phyloP scores from a whole-genome alignment of 2,888 invertebrate genomes.

The Dermolepida albohirtum region DNA sequence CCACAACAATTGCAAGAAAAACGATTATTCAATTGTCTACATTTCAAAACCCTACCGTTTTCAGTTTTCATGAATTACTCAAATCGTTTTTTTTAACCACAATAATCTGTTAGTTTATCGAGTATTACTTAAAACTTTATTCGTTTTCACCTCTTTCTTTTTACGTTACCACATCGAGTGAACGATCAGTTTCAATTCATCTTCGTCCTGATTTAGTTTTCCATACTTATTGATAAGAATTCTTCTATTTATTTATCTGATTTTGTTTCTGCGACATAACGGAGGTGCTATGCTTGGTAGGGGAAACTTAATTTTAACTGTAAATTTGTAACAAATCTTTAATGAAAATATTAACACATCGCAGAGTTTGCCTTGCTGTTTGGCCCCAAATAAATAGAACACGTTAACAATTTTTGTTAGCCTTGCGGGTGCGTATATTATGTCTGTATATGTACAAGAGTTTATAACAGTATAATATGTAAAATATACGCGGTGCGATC shows the following conservation, averaged over 20 bases:
- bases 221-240: background rate
- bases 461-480: conserved; percentile 27
- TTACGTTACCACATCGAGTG: no score
- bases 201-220: no score
- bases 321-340: conserved; percentile 55
- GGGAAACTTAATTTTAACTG: conserved; percentile 51
- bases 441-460: conserved; percentile 1
- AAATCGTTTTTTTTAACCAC: no score
- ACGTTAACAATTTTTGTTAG: conserved; percentile 32
- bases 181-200: no score
- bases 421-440: background rate
- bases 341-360: conserved; percentile 57
- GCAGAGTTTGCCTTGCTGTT: conserved; percentile 50
- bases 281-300: conserved; percentile 47
- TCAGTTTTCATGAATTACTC: no score
- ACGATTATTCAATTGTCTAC: no score
- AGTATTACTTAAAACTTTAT: no score
- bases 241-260: conserved; percentile 25
- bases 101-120: no score
- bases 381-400: conserved; percentile 47
- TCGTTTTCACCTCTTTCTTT: no score
- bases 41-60: no score
- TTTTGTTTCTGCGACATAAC: conserved; percentile 53
- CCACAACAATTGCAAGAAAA: no score
- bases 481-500: no score